These are phyloP conservation scores for Drosophila obscura DNA, from an alignment of 1,140 invertebrate genomes.

Conservation along the genomic window DNA sequence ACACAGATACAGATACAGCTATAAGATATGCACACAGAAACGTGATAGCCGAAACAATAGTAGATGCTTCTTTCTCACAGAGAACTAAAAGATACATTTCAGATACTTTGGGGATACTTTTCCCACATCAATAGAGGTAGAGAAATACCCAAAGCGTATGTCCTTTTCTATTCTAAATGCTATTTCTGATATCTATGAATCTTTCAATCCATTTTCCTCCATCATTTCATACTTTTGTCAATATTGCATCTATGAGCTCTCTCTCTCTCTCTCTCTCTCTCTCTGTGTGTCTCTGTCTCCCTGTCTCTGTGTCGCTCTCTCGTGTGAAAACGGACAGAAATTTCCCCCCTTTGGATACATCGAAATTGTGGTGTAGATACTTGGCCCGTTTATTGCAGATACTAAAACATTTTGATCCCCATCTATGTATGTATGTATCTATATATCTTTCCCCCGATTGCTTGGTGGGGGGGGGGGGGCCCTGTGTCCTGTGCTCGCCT, in stretches of 20 bases:
- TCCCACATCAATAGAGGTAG: too few relatives aligned
- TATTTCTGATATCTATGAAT: too few relatives aligned
- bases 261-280: too few relatives aligned
- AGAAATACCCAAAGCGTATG: too few relatives aligned
- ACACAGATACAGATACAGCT: background rate
- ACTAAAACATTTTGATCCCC: slow-evolving; percentile 31
- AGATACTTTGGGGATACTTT: too few relatives aligned
- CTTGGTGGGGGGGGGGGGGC: slow-evolving; percentile 16
- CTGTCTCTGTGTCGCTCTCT: too few relatives aligned
- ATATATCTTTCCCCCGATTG: background rate
- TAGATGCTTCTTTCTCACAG: background rate
- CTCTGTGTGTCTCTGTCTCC: too few relatives aligned
- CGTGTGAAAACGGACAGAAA: background rate
- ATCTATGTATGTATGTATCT: slow-evolving; percentile 9
- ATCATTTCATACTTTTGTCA: too few relatives aligned
- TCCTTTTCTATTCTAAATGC: too few relatives aligned
- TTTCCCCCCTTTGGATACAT: background rate
- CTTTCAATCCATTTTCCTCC: too few relatives aligned
- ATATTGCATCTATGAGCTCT: too few relatives aligned
- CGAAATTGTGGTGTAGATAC: slow-evolving; percentile 32
- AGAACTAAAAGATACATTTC: too few relatives aligned
- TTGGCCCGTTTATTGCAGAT: slow-evolving; percentile 4
- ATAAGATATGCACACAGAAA: slow-evolving; percentile 20
- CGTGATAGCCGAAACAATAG: slow-evolving; percentile 7
- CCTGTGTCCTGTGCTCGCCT: slow-evolving; percentile 14